phyloP scores from a whole-genome alignment of 2,113 vertebrate genomes.

The Sinocyclocheilus anshuiensis region DNA sequence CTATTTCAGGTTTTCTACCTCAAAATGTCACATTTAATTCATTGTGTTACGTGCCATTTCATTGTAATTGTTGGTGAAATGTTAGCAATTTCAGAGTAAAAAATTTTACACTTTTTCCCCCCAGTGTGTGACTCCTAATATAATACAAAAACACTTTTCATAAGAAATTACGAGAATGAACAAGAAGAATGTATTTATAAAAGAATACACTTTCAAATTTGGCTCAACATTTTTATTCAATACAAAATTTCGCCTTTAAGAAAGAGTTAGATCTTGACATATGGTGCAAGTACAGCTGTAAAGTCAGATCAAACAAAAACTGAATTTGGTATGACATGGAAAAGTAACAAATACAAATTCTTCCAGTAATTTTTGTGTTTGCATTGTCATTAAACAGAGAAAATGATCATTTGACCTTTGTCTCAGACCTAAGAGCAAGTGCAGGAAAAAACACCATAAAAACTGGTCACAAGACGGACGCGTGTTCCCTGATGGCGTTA shows the following conservation, averaged over 20 bases:
- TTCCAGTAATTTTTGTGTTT: neutral
- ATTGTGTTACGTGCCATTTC: too few species aligned
- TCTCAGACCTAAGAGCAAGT: constrained; percentile 21
- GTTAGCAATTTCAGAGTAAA: too few species aligned
- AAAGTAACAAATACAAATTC: constrained; percentile 21
- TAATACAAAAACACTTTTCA: neutral
- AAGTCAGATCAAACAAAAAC: neutral
- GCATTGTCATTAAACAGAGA: neutral
- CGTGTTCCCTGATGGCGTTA: constrained; percentile 35
- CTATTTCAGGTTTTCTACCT: too few species aligned
- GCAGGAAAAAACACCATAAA: constrained; percentile 43
- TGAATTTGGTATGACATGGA: constrained; percentile 13
- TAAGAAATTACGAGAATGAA: neutral
- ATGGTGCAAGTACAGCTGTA: constrained; percentile 34
- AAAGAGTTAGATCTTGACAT: constrained; percentile 42
- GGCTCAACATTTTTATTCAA: constrained; percentile 46
- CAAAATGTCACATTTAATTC: too few species aligned
- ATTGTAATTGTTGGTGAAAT: too few species aligned
- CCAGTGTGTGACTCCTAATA: neutral
- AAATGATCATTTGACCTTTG: constrained; percentile 25
- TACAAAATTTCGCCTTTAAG: constrained; percentile 53
- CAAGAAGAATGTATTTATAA: neutral
- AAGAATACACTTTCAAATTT: constrained; percentile 2
- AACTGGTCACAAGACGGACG: constrained; percentile 11
- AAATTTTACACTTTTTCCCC: too few species aligned